These are phyloP conservation scores for Hoplodrina blanda DNA, from an alignment of 2,888 invertebrate genomes.

Conservation along the genomic window DNA sequence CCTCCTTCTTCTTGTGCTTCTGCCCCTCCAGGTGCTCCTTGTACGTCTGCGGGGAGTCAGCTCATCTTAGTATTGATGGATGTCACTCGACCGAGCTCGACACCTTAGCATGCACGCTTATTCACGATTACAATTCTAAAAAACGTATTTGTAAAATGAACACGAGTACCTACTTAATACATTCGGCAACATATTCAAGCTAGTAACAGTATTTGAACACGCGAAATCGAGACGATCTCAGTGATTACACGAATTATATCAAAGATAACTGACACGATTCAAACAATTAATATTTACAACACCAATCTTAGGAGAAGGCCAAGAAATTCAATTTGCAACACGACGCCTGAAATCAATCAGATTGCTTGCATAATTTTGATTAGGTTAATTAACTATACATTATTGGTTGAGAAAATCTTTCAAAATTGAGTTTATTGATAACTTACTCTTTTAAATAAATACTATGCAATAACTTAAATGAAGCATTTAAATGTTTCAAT, in stretches of 20 bases:
- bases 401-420: too few relatives aligned
- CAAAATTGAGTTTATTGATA: background rate
- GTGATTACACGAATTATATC: conserved; percentile 19
- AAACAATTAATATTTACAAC: background rate
- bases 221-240: conserved; percentile 6
- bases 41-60: conserved; percentile 78
- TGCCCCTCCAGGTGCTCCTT: conserved; percentile 99
- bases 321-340: conserved; percentile 2
- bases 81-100: too few relatives aligned
- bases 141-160: background rate
- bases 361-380: background rate
- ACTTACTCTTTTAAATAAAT: background rate
- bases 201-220: conserved; percentile 12
- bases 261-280: conserved; percentile 10
- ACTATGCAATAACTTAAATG: background rate
- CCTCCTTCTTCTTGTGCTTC: conserved; percentile 99
- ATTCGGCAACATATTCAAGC: background rate
- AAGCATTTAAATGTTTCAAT: background rate
- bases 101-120: background rate
- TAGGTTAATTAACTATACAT: background rate
- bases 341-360: conserved; percentile 1
- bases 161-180: background rate
- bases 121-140: background rate
- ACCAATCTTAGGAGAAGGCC: too few relatives aligned
- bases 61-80: too few relatives aligned